Evolutionary conservation across 2,797 vertebrate species (phyloP), one percentile per base, ranked within the genome.

Genomic region (Sebastes kiyomatsui): DNA sequence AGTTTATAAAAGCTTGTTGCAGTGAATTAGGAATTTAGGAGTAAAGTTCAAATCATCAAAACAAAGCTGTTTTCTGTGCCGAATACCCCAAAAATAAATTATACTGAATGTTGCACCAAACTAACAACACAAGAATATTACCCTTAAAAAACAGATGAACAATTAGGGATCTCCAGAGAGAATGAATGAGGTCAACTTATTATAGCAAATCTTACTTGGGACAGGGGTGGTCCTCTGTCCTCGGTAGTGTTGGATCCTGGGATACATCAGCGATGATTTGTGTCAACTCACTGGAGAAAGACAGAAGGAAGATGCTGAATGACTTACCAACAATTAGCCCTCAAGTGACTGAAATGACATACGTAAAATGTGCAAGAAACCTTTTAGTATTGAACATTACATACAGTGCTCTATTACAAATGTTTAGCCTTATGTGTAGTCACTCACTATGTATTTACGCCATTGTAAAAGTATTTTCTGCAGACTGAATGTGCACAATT

Each of bases 241-340:
- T 95, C 1, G 98, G 98, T 82, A 99, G 90, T 0, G 97, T 99
- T 22, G 98, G 98, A 92, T 99, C 98, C 88, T 99, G 98, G 42
- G 97, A 97, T 60, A 99, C 97, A 68, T 99, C 98, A 2, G 98
- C 98, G 6, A 99, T 98, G 84, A 99, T 99, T 92, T 99, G 98
- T 1, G 98, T 99, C 81, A 99, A 90, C 86, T 99, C 98, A 80
- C 98, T 99, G 81, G 62, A 75, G 9, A 84, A 79, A 77, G 30
- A 65, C 16, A 38, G 52, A 72, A 76, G 46, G 5, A 74, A 67
- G 2, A 77, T 7, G 3, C 8, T 27, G 4, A 16, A 71, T 60
- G 2, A 42, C 28, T 32, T 13, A 27, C 20, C 3, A 60, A 56
- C 30, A 56, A 25, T 56, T 7, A 56, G 5, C 28, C 67, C 7